Evolutionary conservation across 2,113 vertebrate genomes (phyloP).

Genomic region (Centrocercus urophasianus): DNA sequence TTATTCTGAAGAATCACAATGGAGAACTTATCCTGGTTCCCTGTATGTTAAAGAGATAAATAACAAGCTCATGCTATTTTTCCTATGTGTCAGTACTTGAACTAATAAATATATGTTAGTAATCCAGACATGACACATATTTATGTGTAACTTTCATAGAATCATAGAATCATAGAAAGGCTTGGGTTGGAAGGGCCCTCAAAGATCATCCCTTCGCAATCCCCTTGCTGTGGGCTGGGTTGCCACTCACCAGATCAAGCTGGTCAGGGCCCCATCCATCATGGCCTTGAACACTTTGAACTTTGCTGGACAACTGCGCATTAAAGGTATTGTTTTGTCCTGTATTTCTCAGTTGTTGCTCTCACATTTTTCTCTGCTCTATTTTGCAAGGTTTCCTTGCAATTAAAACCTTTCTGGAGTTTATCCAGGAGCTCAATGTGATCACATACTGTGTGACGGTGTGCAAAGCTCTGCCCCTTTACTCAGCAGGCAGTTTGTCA

Average conservation of each 20-base stretch:
- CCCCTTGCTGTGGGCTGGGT: no score
- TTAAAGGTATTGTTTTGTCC: not conserved
- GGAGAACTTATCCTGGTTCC: not conserved
- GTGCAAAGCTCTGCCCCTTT: not conserved
- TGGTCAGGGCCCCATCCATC: no score
- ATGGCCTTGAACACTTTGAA: no score
- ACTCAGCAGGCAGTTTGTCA: not conserved
- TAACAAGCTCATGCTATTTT: not conserved
- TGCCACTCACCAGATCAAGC: no score
- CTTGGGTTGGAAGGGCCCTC: no score
- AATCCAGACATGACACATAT: not conserved
- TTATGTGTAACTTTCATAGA: not conserved
- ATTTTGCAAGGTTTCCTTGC: not conserved
- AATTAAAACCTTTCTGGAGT: not conserved
- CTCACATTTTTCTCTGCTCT: not conserved
- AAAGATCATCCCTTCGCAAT: no score
- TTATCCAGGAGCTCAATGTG: not conserved
- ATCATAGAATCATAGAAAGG: no score
- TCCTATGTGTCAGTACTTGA: not conserved
- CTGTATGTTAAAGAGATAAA: not conserved
- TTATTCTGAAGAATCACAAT: not conserved
- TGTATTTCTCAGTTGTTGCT: not conserved
- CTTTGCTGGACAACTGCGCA: not conserved
- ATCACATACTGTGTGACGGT: not conserved
- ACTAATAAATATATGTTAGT: not conserved